Evolutionary conservation across 2,888 invertebrate species (phyloP), one percentile per base, ranked within the genome.

Genomic region (Pammene aurita): DNA sequence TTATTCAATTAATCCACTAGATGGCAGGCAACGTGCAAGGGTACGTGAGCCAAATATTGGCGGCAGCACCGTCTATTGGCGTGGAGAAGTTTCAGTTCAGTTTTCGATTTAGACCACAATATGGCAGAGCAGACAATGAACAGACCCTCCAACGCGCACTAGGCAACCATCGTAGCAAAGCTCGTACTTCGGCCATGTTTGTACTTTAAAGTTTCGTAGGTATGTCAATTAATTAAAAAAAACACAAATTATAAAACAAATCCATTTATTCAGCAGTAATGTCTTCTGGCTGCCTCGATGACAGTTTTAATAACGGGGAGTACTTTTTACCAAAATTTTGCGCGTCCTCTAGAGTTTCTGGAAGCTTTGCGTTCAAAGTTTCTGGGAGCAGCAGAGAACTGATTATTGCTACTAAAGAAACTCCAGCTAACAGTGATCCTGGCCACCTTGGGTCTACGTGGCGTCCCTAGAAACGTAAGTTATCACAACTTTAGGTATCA

Each of bases 311-410:
- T 38, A 69, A 9, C 9, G 46, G 14, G 1, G 55, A 41, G 34
- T 69, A 69, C 68, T 86, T 81, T 72, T 81, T 85, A 54, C 94
- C 95, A 83, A 95, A 95, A 34, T 84, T 78, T 74, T 92, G 87
- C 0, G 94, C 94, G 74, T 95, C 95, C 76, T 92, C 91, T 72
- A 95, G 80, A 5, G 94, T 94, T 85, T 95, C 95, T 54, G 95
- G 95, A 68, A 95, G 81, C 77, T 93, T 93, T 67, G 90, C 89
- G 78, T 94, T 93, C 66, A 94, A 84, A 2, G 95, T 95, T 86
- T 95, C 95, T 0, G 95, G 95, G 56, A 95, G 82, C 73, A 94
- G 90, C 35, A 93, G 77, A 0, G 92, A 89, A 0, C 89, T 85
- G 26, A 93, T 61, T 16, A 90, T 83, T 52, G 93, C 94, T 7